These are phyloP conservation scores for Puma concolor DNA, from an alignment of 2,113 vertebrate genomes.

Conservation along the genomic window DNA sequence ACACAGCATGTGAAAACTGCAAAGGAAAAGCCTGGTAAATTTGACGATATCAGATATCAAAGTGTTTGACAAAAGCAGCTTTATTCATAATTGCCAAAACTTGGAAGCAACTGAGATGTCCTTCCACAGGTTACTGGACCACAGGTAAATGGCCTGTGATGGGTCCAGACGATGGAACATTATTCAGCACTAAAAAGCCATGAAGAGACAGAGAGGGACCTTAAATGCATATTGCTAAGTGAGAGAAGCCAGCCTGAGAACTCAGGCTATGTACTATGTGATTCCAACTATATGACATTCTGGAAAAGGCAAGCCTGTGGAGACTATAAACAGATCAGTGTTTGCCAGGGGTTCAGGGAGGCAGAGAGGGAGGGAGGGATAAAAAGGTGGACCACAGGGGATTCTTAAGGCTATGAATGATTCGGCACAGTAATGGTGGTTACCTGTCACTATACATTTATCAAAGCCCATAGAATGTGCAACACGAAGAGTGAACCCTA, in stretches of 20 bases:
- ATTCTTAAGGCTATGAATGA: background rate
- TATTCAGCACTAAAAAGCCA: background rate
- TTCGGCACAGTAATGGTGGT: background rate
- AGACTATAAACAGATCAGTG: background rate
- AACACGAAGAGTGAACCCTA: background rate
- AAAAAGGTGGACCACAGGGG: background rate
- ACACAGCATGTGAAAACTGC: background rate
- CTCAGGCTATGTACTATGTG: background rate
- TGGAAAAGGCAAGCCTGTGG: background rate
- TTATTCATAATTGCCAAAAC: background rate
- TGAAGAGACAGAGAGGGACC: background rate
- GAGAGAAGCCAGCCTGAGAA: background rate
- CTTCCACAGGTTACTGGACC: background rate
- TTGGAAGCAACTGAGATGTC: background rate
- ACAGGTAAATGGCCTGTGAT: background rate
- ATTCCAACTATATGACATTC: background rate
- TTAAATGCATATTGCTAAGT: no score
- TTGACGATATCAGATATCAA: background rate
- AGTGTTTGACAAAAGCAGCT: background rate
- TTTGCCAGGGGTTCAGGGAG: background rate
- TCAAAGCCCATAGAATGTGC: background rate
- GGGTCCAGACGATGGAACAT: fast-evolving
- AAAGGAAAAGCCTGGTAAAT: background rate
- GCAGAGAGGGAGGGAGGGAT: background rate
- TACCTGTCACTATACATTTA: fast-evolving